Evolutionary conservation across 2,113 vertebrate genomes (phyloP).

Genomic region (Catharus fuscescens): DNA sequence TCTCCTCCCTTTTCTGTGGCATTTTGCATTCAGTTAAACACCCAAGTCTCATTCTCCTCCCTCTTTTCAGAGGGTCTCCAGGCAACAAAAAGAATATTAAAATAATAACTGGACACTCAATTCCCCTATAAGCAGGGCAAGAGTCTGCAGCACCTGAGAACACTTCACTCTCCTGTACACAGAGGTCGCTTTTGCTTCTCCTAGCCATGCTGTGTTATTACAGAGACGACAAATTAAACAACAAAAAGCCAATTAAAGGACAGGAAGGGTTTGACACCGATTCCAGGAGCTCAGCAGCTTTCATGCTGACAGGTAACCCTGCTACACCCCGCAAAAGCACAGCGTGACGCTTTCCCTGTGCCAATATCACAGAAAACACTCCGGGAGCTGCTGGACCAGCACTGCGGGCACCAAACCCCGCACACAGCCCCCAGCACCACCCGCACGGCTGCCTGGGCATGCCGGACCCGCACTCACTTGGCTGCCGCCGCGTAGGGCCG

Average conservation of each 20-base stretch:
- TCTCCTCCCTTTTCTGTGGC: background rate
- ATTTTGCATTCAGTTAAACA: fast-evolving
- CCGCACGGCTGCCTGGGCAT: too few species aligned
- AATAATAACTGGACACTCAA: fast-evolving
- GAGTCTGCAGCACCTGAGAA: background rate
- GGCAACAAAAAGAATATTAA: fast-evolving
- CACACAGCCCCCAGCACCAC: fast-evolving
- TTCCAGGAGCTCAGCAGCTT: background rate
- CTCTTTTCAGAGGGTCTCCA: background rate
- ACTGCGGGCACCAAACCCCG: background rate
- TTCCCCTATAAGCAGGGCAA: fast-evolving
- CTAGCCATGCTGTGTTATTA: fast-evolving
- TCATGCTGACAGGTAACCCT: fast-evolving
- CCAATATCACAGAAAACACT: fast-evolving
- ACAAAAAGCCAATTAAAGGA: fast-evolving
- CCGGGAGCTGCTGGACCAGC: fast-evolving
- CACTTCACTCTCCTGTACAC: fast-evolving
- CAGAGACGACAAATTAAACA: background rate
- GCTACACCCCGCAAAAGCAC: fast-evolving
- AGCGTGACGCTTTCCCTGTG: fast-evolving
- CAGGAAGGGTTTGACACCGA: fast-evolving
- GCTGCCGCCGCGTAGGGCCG: conserved; percentile 55
- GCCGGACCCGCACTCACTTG: conserved; percentile 62
- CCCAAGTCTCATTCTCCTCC: fast-evolving
- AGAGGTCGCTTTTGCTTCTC: fast-evolving